Base-by-base conservation (phyloP, 1,140 invertebrate species). In the Conus betulinus region DNA sequence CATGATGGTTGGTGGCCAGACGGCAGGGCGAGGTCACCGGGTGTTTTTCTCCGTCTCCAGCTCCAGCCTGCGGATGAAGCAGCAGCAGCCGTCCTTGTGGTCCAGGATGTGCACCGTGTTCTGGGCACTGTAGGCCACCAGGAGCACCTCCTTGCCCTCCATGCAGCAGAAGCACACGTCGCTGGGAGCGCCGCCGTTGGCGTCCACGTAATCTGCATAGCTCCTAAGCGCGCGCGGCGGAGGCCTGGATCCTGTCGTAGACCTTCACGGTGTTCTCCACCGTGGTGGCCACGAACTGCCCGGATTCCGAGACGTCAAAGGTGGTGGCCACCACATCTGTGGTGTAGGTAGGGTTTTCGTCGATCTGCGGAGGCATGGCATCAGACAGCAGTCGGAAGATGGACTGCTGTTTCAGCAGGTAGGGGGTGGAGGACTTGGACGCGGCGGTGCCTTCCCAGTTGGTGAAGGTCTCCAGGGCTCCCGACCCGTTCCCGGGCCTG, bases 41-140 rank as follows among this genome's bases (percentile, higher is more conserved):
- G 82, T 53, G 51, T 27, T 63, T 27, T 63, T 84, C 82, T n/a
- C 17, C 23, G 53, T 53, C 51, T 39, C 39, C 39, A 84, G 82
- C 52, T 82, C 81, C 53, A 84, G 82, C 23, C 55, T 27, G n/a
- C 82, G 82, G 23, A 84, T 8, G 57, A 84, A 84, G 82, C 82
- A 84, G 82, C 82, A 84, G 57, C 82, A 84, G 55, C 82, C 82
- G 27, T 84, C 82, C 23, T 63, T 60, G 82, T 84, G 82, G 57
- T 84, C 82, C n/a, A 84, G 17, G 23, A 84, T 6, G 82, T 84
- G 82, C 82, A 84, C 82, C 11, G 82, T 63, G 82, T 84, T 60
- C 23, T 7, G 7, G 7, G 53, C 82, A 23, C 23, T 67, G 57
- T 63, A 63, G 27, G 82, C 82, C 23, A 84, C 82, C 5, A 84